These are phyloP conservation scores for Hippoglossus hippoglossus DNA, from an alignment of 2,797 vertebrate genomes.

Conservation along the genomic window DNA sequence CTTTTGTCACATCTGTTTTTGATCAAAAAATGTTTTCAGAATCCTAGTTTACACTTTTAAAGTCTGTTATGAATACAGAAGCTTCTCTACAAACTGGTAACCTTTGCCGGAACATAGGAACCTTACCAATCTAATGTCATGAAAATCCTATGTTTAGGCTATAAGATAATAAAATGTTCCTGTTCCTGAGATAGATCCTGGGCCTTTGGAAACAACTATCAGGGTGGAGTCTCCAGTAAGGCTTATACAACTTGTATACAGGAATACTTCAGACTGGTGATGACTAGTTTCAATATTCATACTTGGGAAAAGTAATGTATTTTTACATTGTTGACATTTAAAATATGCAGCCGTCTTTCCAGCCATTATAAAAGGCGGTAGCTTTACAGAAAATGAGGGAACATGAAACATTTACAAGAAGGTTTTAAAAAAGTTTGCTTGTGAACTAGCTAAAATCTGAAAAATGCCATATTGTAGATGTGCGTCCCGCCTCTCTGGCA, in stretches of 20 bases:
- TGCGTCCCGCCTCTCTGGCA: constrained; percentile 3
- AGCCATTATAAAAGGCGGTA: background rate
- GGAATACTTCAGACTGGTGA: background rate
- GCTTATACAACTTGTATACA: background rate
- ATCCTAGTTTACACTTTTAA: background rate
- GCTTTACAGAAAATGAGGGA: background rate
- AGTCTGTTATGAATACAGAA: background rate
- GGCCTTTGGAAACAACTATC: background rate
- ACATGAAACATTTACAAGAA: background rate
- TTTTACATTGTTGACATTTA: background rate
- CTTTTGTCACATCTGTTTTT: background rate
- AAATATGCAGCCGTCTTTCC: background rate
- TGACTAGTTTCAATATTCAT: background rate
- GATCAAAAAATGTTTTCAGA: background rate
- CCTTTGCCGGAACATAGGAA: background rate
- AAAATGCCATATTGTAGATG: background rate
- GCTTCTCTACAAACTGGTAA: background rate
- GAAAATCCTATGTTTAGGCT: background rate
- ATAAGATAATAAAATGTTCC: background rate
- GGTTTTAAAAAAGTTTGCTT: too few species aligned
- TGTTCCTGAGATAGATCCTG: background rate
- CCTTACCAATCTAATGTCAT: background rate
- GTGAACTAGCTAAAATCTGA: background rate
- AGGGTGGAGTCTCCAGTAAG: background rate
- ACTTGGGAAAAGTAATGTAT: background rate